A percentile compares a stretch with the other conserved stretches of the same genome.
These are phyloP conservation scores for Anabas testudineus DNA, from an alignment of 2,797 vertebrate genomes.

Conservation along the genomic window DNA sequence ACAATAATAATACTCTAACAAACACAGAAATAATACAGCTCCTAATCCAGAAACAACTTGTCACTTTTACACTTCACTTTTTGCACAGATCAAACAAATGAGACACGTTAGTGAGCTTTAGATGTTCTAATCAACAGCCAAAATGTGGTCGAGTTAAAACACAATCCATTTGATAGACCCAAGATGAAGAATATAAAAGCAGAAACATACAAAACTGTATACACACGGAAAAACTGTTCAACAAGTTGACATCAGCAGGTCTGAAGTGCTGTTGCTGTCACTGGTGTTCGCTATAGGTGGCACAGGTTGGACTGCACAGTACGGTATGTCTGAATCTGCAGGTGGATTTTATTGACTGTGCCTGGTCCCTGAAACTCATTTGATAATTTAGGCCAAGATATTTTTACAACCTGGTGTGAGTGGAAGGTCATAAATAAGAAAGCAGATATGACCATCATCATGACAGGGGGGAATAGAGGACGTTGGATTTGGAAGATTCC, in stretches of 20 bases:
- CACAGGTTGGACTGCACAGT: not conserved
- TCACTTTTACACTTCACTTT: too few species aligned
- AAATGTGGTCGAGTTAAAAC: not conserved
- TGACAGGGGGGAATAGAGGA: constrained; percentile 29
- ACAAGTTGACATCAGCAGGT: not conserved
- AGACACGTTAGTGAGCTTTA: not conserved
- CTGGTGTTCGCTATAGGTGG: not conserved
- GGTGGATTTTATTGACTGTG: constrained; percentile 13
- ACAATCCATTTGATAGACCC: not conserved
- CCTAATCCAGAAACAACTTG: too few species aligned
- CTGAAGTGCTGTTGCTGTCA: not conserved
- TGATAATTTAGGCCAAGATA: constrained; percentile 40
- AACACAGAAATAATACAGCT: too few species aligned
- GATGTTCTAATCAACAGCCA: not conserved
- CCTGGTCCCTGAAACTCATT: constrained; percentile 28
- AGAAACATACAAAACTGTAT: not conserved
- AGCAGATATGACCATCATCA: constrained; percentile 25
- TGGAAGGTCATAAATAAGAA: constrained; percentile 40
- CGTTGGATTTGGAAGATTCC: constrained; percentile 21
- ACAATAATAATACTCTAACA: too few species aligned
- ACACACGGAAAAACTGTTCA: not conserved
- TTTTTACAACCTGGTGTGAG: constrained; percentile 46
- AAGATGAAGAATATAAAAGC: not conserved
- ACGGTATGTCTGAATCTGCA: not conserved
- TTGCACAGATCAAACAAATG: too few species aligned